Conservation (phyloP, 2,113 vertebrate genomes). For the Aplodontia rufa region DNA sequence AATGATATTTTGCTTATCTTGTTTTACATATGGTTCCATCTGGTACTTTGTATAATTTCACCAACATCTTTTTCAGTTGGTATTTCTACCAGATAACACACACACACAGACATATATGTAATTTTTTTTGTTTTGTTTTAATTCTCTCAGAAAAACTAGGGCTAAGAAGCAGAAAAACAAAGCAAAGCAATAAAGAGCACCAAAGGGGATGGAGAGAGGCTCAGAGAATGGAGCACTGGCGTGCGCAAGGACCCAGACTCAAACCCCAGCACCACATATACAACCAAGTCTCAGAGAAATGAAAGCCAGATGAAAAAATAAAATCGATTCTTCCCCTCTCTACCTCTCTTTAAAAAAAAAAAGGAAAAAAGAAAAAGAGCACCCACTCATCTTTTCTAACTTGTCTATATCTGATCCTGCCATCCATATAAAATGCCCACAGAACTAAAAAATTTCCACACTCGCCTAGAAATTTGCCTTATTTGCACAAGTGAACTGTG, state of each 20-base stretch:
- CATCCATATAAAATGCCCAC: background rate
- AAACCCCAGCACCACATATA: too few relatives aligned
- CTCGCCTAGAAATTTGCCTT: background rate
- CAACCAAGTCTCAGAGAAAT: too few relatives aligned
- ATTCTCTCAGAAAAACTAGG: background rate
- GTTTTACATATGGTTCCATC: background rate
- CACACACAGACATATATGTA: background rate
- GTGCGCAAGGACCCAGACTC: too few relatives aligned
- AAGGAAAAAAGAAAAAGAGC: too few relatives aligned
- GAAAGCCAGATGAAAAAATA: too few relatives aligned
- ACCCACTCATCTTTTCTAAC: background rate
- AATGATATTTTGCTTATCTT: background rate
- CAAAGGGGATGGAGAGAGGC: too few relatives aligned
- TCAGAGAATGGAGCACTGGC: too few relatives aligned
- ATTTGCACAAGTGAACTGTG: background rate
- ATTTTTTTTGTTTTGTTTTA: background rate
- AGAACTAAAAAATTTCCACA: background rate
- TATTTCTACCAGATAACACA: background rate
- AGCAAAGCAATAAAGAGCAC: conserved; percentile 19
- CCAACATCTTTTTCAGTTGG: background rate
- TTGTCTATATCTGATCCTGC: background rate
- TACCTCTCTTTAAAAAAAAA: too few relatives aligned
- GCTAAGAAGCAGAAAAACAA: conserved; percentile 10
- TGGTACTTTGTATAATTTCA: background rate
- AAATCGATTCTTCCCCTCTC: too few relatives aligned